Evolutionary conservation across 1,140 invertebrate species (phyloP), one percentile per base, ranked within the genome.

Genomic region (Lordiphosa collinella): DNA sequence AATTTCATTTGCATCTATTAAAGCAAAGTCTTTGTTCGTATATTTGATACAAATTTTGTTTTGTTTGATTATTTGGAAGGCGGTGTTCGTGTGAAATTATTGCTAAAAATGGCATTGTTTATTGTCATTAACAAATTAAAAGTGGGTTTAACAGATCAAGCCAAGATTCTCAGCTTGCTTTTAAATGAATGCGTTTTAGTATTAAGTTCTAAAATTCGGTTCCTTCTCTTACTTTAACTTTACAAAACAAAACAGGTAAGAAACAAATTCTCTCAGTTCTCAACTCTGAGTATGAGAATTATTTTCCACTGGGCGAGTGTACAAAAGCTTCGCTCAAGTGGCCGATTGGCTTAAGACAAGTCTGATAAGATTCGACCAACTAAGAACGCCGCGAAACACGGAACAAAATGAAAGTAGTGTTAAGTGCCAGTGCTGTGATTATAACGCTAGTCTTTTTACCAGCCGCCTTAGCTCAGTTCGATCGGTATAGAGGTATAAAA

Each of bases 401-500:
- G 25, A 12, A 9, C 8, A 35, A 29, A n/a, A 14, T 75, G 73
- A 67, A 73, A 29, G 48, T 58, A 13, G 13, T 56, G 52, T 29
- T 59, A 7, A n/a, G 62, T 67, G 32, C 46, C 25, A 59, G 65
- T 84, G 61, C 57, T 66, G 53, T 58, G 53, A 49, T 66, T 31
- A 46, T n/a, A n/a, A n/a, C 46, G 8, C 6, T 69, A 14, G 31
- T 53, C 36, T 12, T 56, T 65, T 40, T 65, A 47, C 66, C 60
- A 51, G 52, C 67, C 7, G 37, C 10, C 50, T 44, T 44, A 29
- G 75, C 70, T 25, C 75, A 80, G 41, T 76, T 76, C 11, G 75
- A 71, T 47, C 61, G 61, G n/a, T n/a, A n/a, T 8, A 56, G 75
- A 80, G 75, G 75, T 80, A 80, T 43, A 40, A 22, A 37, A 13